Evolutionary conservation across 2,888 invertebrate genomes (phyloP).

Genomic region (Philereme transversata): DNA sequence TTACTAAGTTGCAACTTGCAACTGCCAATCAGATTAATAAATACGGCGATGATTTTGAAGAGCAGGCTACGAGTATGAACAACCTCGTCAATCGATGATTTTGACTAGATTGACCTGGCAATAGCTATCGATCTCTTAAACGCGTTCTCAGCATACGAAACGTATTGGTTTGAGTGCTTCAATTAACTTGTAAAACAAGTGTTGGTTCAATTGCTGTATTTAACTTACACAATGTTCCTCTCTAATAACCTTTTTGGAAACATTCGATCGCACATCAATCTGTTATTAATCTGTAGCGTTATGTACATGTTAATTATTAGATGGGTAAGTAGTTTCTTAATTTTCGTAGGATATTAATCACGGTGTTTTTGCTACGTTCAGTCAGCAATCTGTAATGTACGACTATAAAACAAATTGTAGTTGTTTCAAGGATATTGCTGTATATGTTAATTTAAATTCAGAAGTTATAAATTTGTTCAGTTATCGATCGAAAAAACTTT

Average conservation of each 20-base stretch:
- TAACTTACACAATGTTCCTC: no score
- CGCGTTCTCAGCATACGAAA: slow-evolving; percentile 7
- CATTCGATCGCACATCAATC: no score
- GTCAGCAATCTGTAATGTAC: no score
- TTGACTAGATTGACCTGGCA: slow-evolving; percentile 4
- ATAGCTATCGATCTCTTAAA: slow-evolving; percentile 13
- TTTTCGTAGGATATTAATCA: no score
- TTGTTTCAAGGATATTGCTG: slow-evolving; percentile 10
- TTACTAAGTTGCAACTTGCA: not conserved
- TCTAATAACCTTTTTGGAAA: no score
- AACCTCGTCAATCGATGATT: not conserved
- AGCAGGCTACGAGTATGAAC: not conserved
- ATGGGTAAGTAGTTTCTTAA: no score
- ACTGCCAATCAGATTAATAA: not conserved
- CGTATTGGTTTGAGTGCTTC: not conserved
- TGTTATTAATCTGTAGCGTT: no score
- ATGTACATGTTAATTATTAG: no score
- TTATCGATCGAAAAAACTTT: slow-evolving; percentile 5
- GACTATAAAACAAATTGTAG: slow-evolving; percentile 11
- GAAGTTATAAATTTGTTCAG: not conserved
- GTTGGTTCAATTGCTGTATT: no score
- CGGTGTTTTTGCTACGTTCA: not conserved
- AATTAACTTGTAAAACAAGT: not conserved
- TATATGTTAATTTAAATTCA: slow-evolving; percentile 13
- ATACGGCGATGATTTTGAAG: not conserved